phyloP scores from a whole-genome alignment of 2,113 vertebrate genomes.

The Ceuthmochares aereus region DNA sequence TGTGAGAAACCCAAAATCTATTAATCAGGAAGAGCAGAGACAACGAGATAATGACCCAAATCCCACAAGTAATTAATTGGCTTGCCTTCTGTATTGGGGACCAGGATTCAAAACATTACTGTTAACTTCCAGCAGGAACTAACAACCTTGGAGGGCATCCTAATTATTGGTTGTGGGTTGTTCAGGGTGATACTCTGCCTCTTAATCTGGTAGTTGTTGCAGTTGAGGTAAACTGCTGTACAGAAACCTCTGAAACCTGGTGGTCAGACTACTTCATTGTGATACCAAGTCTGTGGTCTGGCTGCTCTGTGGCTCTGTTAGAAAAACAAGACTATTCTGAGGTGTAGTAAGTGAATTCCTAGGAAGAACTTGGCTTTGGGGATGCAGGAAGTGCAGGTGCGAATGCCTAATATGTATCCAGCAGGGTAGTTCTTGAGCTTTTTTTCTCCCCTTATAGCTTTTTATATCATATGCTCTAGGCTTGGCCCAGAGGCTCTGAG shows the following conservation, averaged over 20 bases:
- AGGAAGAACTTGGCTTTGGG: neutral
- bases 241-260: neutral
- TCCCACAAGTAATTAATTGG: neutral
- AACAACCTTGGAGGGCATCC: neutral
- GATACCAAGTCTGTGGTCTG: neutral
- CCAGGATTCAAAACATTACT: neutral
- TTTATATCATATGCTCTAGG: neutral
- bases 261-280: neutral
- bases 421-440: neutral
- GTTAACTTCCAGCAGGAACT: neutral
- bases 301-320: neutral
- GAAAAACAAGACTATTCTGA: neutral
- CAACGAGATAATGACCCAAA: neutral
- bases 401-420: neutral
- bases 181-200: neutral
- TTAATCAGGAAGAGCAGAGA: neutral
- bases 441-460: neutral
- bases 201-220: neutral
- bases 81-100: neutral
- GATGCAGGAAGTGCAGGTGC: neutral
- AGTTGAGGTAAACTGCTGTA: neutral
- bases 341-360: neutral
- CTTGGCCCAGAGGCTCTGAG: neutral
- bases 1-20: neutral
- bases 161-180: neutral